phyloP scores from a whole-genome alignment of 1,140 invertebrate genomes.

The Bombus sylvicola region DNA sequence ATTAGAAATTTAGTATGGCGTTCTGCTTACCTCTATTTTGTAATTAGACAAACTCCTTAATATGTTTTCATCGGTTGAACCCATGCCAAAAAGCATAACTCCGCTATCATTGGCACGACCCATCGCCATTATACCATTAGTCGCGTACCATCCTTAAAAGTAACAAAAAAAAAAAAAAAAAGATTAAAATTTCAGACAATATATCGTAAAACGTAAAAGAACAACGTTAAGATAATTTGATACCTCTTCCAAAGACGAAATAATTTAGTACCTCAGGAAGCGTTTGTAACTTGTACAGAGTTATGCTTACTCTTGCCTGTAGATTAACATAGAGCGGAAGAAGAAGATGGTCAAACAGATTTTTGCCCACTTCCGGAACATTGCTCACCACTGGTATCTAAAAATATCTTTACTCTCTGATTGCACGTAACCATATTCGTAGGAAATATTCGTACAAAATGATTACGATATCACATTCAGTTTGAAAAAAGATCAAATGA shows the following conservation, averaged over 20 bases:
- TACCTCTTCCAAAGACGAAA: conserved; percentile 85
- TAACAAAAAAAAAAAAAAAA: not conserved
- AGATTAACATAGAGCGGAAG: conserved; percentile 87
- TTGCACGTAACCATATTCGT: not conserved
- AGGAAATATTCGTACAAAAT: too few species aligned
- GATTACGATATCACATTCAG: not conserved
- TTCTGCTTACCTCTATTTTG: conserved; percentile 83
- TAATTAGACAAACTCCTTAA: conserved; percentile 87
- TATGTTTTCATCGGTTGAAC: conserved; percentile 86
- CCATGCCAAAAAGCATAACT: conserved; percentile 87
- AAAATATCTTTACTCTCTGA: conserved; percentile 44
- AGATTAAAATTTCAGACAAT: not conserved
- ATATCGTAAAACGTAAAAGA: not conserved
- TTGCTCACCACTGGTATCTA: conserved; percentile 83
- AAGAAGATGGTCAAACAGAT: conserved; percentile 89
- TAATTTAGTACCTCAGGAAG: conserved; percentile 85
- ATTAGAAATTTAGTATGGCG: too few species aligned
- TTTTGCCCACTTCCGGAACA: conserved; percentile 85
- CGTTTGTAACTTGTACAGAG: conserved; percentile 85
- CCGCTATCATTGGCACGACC: conserved; percentile 82
- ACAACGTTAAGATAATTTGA: conserved; percentile 17
- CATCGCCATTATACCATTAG: conserved; percentile 85
- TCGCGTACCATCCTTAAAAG: conserved; percentile 80
- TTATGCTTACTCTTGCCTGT: conserved; percentile 85
- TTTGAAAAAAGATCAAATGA: not conserved